Evolutionary conservation across 2,113 vertebrate genomes (phyloP).

Genomic region (Potamarius usumacintae): DNA sequence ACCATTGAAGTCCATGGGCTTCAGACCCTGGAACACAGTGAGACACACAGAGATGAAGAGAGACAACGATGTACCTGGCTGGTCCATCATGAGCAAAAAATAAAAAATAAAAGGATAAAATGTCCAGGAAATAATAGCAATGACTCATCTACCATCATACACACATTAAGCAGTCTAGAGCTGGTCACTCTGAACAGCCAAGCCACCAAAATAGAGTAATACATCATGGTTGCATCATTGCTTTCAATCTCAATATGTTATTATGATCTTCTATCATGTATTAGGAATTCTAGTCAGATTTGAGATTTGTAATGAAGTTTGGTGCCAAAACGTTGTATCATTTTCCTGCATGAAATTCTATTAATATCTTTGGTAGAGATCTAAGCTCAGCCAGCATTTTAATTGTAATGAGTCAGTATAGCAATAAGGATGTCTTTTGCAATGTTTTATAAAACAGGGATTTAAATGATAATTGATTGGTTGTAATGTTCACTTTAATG

Average conservation of each 20-base stretch:
- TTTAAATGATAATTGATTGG: not conserved
- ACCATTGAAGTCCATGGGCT: slow-evolving; percentile 55
- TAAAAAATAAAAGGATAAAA: too few relatives aligned
- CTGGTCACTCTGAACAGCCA: not conserved
- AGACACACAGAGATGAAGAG: slow-evolving; percentile 46
- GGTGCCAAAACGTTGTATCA: not conserved
- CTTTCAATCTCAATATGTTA: not conserved
- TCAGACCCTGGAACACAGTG: slow-evolving; percentile 50
- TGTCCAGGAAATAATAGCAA: too few relatives aligned
- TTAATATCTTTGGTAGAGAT: not conserved
- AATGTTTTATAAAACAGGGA: not conserved
- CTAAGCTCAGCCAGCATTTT: not conserved
- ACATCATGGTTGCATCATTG: not conserved
- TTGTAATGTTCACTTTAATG: not conserved
- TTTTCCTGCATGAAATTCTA: not conserved
- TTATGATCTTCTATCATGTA: not conserved
- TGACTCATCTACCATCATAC: not conserved
- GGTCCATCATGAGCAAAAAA: slow-evolving; percentile 3
- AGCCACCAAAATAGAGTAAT: not conserved
- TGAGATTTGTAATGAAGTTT: not conserved
- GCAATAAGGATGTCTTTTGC: not conserved
- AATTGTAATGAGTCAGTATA: not conserved
- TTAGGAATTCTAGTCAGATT: not conserved
- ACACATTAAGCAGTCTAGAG: not conserved
- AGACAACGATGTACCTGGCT: not conserved